Base-by-base conservation (phyloP, 2,888 invertebrate species). In the Ophioninae sp. region DNA sequence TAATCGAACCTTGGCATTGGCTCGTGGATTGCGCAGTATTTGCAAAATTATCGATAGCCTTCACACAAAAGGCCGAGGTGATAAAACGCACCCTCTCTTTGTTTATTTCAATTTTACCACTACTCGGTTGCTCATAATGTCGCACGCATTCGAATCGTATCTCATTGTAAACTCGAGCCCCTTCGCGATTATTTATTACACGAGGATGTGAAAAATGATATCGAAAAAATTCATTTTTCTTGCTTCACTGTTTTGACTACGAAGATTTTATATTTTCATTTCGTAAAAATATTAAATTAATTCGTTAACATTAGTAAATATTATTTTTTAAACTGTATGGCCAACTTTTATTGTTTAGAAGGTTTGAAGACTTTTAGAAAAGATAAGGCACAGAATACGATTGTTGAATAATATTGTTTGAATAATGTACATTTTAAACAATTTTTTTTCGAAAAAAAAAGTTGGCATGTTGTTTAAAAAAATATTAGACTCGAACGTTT, bases 21-120 rank as follows among this genome's bases (percentile, higher is more conserved):
- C 20, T 61, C 10, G 20, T 61, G 10, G 61, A 50, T 57, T 70
- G 30, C 17, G 50, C 73, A 67, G 30, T 68, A 61, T 77, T 70
- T 37, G 57, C 68, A 59, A 77, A 62, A 62, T 74, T 50, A 39
- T 76, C 78, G 87, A 86, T 87, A 83, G 84, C 83, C 85, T 86
- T 81, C 74, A 74, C 65, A 79, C 77, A 80, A 79, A 82, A 85
- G 76, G 82, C 67, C 83, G 81, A 72, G 57, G 37, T 70, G 86
- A 87, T 87, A 85, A 82, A 68, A 61, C 69, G 68, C 79, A 69
- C 61, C 78, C 74, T 61, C 74, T 74, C 62, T 83, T 81, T 78
- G 82, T 74, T 86, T 85, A 82, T 87, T 86, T 88, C 85, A 88
- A 88, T 88, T 88, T 86, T 75, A 74, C 57, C 68, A 69, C 74